Percentiles rank a stretch among this genome's conserved stretches.
phyloP scores from a whole-genome alignment of 2,888 invertebrate genomes.

The Brachypalpus laphriformis region DNA sequence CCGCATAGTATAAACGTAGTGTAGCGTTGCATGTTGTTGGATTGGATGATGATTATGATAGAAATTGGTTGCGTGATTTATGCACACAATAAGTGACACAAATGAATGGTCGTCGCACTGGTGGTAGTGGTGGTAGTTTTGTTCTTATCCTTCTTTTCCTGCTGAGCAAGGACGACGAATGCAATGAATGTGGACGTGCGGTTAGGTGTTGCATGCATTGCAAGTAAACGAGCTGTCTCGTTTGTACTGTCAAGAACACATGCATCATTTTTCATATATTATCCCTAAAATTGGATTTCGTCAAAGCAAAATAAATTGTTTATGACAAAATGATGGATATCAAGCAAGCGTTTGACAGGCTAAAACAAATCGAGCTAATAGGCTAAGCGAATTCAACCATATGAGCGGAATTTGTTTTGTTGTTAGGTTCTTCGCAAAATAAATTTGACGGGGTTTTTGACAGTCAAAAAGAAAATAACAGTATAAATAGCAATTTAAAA shows the following conservation, averaged over 20 bases:
- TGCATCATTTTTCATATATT: slow-evolving; percentile 50
- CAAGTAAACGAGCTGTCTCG: slow-evolving; percentile 18
- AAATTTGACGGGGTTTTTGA: not conserved
- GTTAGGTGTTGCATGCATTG: slow-evolving; percentile 32
- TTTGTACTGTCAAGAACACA: slow-evolving; percentile 17
- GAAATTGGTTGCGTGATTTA: slow-evolving; percentile 61
- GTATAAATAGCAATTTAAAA: too few species aligned
- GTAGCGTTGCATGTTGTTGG: slow-evolving; percentile 28
- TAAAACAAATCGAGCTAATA: slow-evolving; percentile 13
- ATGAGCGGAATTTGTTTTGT: not conserved
- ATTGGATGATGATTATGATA: slow-evolving; percentile 51
- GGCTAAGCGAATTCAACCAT: not conserved
- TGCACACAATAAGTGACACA: slow-evolving; percentile 56
- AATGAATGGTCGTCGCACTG: not conserved
- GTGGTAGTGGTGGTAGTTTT: slow-evolving; percentile 5
- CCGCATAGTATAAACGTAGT: not conserved
- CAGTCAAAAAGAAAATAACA: too few species aligned
- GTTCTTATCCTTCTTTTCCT: not conserved
- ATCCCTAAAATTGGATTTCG: slow-evolving; percentile 50
- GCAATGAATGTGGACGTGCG: slow-evolving; percentile 7
- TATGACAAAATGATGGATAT: slow-evolving; percentile 51
- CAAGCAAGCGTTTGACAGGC: slow-evolving; percentile 43
- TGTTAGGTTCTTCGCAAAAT: not conserved
- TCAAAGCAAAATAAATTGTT: slow-evolving; percentile 44
- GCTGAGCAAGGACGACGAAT: not conserved